Base-by-base conservation (phyloP, 2,113 vertebrate genomes). In the Nannospalax galili region DNA sequence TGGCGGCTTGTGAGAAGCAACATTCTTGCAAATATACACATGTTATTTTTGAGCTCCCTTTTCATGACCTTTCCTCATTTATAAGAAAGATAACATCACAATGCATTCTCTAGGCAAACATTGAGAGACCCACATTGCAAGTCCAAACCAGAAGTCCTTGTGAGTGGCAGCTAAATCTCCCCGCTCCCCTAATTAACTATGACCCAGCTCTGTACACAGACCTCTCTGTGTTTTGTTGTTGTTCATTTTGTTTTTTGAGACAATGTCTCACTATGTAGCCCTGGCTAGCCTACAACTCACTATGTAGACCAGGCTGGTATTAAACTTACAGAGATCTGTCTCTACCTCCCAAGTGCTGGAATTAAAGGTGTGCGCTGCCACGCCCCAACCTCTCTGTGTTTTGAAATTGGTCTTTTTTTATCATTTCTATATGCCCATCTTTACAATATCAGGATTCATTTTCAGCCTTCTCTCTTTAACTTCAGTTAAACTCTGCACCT, bases 31-130 rank as follows among this genome's bases (percentile, higher is more conserved):
- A 64, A 90, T 81, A 62, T 91, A 64, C 32, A 37, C 4, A 17
- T 22, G 42, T 5, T 81, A 37, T 78, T 84, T 93, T 19, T 15
- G 20, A 80, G 30, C 5, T 32, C 88, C 52, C 30, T 90, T 79
- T 92, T 62, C 40, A 90, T 69, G 58, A 74, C 9, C 12, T 5
- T 72, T 92, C 56, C 74, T 95, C 86, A 78, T 90, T 90, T 81
- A 60, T 5, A 91, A 62, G 78, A 69, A 91, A 69, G 7, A 90
- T 84, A 70, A 42, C 11, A 3, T 5, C 56, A n/a, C 17, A 32
- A 6, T 64, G 8, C 35, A 72, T 62, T 92, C 40, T 28, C 65
- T n/a, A 64, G 37, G 81, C 58, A 78, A 69, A 75, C 35, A 73
- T 45, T 22, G 40, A 19, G 82, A 20, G 35, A 69, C 11, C 22